Evolutionary conservation across 1,140 invertebrate genomes (phyloP).

Genomic region (Arctopsyche grandis): DNA sequence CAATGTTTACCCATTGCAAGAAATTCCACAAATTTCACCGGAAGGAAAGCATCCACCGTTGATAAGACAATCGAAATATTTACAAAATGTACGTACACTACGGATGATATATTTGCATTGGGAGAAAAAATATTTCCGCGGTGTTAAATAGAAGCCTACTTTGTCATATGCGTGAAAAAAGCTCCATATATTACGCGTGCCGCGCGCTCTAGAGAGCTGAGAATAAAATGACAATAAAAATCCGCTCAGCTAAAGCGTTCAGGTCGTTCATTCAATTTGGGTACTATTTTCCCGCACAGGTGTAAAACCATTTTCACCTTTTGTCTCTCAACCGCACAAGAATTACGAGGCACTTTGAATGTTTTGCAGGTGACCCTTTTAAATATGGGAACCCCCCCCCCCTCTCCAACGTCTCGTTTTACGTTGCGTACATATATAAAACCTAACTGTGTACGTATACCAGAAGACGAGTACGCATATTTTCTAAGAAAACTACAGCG

Average conservation of each 20-base stretch:
- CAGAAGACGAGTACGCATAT: background rate
- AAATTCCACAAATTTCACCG: background rate
- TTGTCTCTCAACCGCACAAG: slow-evolving; percentile 12
- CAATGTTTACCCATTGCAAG: background rate
- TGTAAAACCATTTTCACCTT: slow-evolving; percentile 17
- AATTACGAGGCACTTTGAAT: slow-evolving; percentile 25
- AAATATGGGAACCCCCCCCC: background rate
- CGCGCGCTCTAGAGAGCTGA: background rate
- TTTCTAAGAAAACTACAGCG: slow-evolving; percentile 7
- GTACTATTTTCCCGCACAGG: slow-evolving; percentile 18
- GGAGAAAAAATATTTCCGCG: background rate
- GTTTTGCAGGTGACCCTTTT: slow-evolving; percentile 5
- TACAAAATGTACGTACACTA: background rate
- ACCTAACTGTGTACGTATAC: background rate
- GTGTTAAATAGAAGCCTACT: background rate
- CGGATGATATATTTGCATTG: background rate
- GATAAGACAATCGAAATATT: background rate
- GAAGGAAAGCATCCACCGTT: background rate
- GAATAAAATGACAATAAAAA: slow-evolving; percentile 38
- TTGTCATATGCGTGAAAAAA: slow-evolving; percentile 2
- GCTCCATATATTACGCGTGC: background rate
- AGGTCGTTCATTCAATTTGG: slow-evolving; percentile 29
- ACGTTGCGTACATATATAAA: background rate
- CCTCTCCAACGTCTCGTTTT: background rate
- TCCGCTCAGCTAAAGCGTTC: slow-evolving; percentile 1